Conservation (phyloP, 2,113 vertebrate species). For the Falcunculus frontatus region DNA sequence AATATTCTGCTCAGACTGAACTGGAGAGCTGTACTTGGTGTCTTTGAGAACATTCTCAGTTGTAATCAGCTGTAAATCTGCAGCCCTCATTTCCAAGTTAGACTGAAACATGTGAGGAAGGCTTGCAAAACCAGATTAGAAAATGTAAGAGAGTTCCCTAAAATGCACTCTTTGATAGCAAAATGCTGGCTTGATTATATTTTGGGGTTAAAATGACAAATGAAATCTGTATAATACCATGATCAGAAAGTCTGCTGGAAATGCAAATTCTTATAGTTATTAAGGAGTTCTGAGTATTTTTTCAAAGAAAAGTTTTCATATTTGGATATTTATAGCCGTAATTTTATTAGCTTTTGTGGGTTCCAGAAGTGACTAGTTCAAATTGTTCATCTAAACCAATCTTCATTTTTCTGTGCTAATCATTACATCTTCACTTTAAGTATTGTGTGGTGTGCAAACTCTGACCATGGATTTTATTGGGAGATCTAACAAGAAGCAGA, state of each 20-base stretch:
- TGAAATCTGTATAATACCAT: neutral
- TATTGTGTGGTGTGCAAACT: neutral
- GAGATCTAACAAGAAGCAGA: neutral
- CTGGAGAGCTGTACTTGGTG: neutral
- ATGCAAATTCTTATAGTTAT: neutral
- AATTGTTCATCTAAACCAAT: neutral
- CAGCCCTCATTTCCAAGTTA: neutral
- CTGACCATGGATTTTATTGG: neutral
- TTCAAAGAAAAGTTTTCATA: neutral
- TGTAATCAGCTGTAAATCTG: neutral
- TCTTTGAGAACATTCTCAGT: neutral
- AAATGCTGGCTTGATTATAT: neutral
- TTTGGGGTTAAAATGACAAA: neutral
- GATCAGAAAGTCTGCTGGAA: neutral
- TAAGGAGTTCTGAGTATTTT: neutral
- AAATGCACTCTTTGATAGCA: neutral
- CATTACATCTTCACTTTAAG: neutral
- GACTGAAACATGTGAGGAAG: neutral
- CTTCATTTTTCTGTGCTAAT: neutral
- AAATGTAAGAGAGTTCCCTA: neutral
- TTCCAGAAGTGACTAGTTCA: neutral
- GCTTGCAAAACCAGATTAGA: neutral
- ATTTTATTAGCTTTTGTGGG: neutral
- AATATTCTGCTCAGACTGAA: conserved; percentile 12
- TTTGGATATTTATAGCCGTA: neutral